Evolutionary conservation across 2,888 invertebrate species (phyloP), one percentile per base, ranked within the genome.

Genomic region (Eupithecia insigniata): DNA sequence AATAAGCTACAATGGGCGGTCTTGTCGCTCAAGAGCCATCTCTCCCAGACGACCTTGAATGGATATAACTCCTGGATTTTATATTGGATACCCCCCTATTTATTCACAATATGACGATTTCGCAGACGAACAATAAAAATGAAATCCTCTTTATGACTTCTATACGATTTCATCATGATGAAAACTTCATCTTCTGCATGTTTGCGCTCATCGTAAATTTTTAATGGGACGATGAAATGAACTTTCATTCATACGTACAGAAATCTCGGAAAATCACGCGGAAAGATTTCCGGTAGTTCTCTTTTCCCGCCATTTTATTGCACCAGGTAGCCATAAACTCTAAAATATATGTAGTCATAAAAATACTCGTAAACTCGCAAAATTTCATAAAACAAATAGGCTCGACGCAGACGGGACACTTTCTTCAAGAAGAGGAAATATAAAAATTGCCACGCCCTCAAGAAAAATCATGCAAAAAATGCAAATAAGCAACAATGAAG

Each of bases 311-410:
- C 78, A 69, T 79, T 84, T 86, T 85, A 84, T 82, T 79, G 77
- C 82, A 68, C 69, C 81, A 83, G 83, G 85, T 89, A 82, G 85
- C 84, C 79, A 83, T 87, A 87, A 88, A 88, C 83, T 86, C 84
- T 85, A 84, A 87, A 89, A 89, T 87, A 87, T 87, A 88, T 84
- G 85, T 76, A 79, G 79, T 87, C 81, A 86, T 90, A 89, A 89
- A 89, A 85, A 77, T 85, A 82, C 82, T 82, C 83, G 85, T 90
- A 88, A 89, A 87, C 81, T 83, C 82, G 81, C n/a, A 83, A 86
- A 85, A 85, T 85, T 87, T 87, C 84, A 83, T 85, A 83, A 84
- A 86, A 87, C 85, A 84, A 83, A 83, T 84, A 81, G 76, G 78
- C 77, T 70, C 69, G 74, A 75, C 76, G 6, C 64, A 62, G 34